Percentiles rank a stretch among this genome's conserved stretches.
phyloP scores from a whole-genome alignment of 2,888 invertebrate genomes.

The Eilema griseolum region DNA sequence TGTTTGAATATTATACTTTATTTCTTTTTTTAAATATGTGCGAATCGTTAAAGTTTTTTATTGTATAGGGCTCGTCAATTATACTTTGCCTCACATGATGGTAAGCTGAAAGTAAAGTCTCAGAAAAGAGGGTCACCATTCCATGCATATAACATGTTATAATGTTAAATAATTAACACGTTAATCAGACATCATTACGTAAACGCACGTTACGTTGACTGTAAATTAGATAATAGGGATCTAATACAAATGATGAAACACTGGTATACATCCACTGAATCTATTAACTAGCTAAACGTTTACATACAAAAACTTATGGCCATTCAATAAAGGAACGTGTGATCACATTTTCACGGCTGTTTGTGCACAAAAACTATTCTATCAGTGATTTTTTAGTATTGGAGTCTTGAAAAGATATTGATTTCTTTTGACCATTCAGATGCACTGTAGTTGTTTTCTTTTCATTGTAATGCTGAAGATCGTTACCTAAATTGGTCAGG shows the following conservation, averaged over 20 bases:
- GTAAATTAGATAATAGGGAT: conserved; percentile 39
- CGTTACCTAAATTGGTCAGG: conserved; percentile 34
- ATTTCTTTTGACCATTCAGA: conserved; percentile 13
- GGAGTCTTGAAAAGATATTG: conserved; percentile 15
- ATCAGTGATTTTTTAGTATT: conserved; percentile 12
- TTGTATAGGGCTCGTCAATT: no score
- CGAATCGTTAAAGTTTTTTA: no score
- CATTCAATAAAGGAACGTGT: conserved; percentile 43
- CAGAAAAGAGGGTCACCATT: no score
- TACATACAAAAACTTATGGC: conserved; percentile 29
- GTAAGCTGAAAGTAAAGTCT: no score
- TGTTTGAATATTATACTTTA: no score
- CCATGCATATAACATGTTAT: no score
- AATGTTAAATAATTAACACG: no score
- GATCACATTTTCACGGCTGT: conserved; percentile 48
- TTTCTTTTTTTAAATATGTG: no score
- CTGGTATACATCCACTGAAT: conserved; percentile 19
- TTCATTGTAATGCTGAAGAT: conserved; percentile 12
- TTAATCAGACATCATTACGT: conserved; percentile 39
- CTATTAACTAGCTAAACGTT: conserved; percentile 23
- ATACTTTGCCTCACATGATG: no score
- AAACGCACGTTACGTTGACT: conserved; percentile 38
- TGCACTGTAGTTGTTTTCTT: conserved; percentile 11
- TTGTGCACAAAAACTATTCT: conserved; percentile 30
- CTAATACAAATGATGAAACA: neutral